A percentile compares a stretch with the other conserved stretches of the same genome.
phyloP scores from a whole-genome alignment of 2,888 invertebrate species.

The Meandrusa payeni region DNA sequence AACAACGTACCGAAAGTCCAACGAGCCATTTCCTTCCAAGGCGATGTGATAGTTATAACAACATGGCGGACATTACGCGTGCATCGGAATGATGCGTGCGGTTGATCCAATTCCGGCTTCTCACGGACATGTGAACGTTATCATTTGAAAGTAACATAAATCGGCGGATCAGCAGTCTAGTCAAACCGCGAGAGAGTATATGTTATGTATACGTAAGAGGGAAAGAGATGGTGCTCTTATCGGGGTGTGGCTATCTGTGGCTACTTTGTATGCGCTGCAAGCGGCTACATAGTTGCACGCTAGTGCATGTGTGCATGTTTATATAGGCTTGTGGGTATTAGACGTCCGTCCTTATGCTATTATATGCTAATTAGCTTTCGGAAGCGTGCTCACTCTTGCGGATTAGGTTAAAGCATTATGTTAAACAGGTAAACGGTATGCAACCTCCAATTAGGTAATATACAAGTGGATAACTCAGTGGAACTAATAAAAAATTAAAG shows the following conservation, averaged over 20 bases:
- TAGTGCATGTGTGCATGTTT: conserved; percentile 37
- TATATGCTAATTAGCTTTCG: conserved; percentile 64
- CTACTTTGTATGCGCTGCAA: conserved; percentile 62
- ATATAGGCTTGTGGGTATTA: conserved; percentile 35
- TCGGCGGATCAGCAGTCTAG: conserved; percentile 43
- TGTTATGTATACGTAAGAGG: conserved; percentile 35
- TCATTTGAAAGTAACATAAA: conserved; percentile 43
- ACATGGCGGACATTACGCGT: conserved; percentile 55
- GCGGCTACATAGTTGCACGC: conserved; percentile 55
- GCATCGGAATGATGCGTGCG: conserved; percentile 49
- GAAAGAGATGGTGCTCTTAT: conserved; percentile 54
- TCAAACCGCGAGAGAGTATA: conserved; percentile 7
- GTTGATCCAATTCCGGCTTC: conserved; percentile 49
- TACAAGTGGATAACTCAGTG: conserved; percentile 19
- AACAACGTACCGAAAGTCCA: conserved; percentile 55
- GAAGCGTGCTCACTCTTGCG: conserved; percentile 45
- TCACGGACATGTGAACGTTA: conserved; percentile 33
- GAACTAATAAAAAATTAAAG: neutral
- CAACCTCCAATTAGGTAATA: conserved; percentile 26
- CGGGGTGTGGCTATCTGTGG: conserved; percentile 69
- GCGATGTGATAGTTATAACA: conserved; percentile 64
- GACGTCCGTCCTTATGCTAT: conserved; percentile 52
- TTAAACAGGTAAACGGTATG: conserved; percentile 32
- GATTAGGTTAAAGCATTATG: conserved; percentile 40
- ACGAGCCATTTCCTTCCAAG: conserved; percentile 61